These are phyloP conservation scores for Leptopilina syphax DNA, from an alignment of 2,888 invertebrate genomes.

Conservation along the genomic window DNA sequence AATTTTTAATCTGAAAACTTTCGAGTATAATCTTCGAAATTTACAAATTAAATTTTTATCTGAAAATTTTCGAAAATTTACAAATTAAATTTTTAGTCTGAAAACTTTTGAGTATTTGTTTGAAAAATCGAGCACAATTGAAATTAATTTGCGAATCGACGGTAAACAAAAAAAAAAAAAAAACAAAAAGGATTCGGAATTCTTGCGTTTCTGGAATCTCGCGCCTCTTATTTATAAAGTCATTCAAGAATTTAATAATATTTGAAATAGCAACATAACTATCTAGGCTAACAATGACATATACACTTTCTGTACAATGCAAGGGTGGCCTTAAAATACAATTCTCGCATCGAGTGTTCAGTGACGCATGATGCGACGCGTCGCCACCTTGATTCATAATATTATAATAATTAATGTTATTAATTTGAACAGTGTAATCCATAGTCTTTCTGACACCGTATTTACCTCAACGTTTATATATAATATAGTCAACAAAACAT, in stretches of 20 bases:
- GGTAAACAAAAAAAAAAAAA: not conserved
- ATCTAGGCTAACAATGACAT: conserved; percentile 73
- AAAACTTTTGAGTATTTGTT: too few relatives aligned
- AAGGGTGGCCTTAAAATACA: conserved; percentile 67
- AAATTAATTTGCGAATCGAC: not conserved
- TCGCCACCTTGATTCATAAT: conserved; percentile 50
- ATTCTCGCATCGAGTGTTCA: conserved; percentile 31
- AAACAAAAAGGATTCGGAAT: conserved; percentile 9
- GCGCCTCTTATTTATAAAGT: conserved; percentile 19
- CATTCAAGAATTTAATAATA: conserved; percentile 45
- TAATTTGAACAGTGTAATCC: conserved; percentile 54
- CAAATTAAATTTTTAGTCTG: too few relatives aligned
- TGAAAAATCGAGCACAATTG: not conserved
- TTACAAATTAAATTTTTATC: too few relatives aligned
- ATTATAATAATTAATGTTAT: conserved; percentile 56
- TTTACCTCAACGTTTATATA: conserved; percentile 68
- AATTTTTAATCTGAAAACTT: too few relatives aligned
- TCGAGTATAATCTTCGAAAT: too few relatives aligned
- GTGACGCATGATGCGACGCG: conserved; percentile 51
- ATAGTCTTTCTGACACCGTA: conserved; percentile 62
- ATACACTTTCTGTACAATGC: conserved; percentile 74
- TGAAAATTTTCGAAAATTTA: too few relatives aligned
- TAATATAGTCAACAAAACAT: conserved; percentile 71
- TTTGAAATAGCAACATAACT: conserved; percentile 70
- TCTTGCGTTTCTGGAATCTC: conserved; percentile 37